These are phyloP conservation scores for Cephalopachus bancanus DNA, from an alignment of 2,797 vertebrate genomes.

Conservation along the genomic window DNA sequence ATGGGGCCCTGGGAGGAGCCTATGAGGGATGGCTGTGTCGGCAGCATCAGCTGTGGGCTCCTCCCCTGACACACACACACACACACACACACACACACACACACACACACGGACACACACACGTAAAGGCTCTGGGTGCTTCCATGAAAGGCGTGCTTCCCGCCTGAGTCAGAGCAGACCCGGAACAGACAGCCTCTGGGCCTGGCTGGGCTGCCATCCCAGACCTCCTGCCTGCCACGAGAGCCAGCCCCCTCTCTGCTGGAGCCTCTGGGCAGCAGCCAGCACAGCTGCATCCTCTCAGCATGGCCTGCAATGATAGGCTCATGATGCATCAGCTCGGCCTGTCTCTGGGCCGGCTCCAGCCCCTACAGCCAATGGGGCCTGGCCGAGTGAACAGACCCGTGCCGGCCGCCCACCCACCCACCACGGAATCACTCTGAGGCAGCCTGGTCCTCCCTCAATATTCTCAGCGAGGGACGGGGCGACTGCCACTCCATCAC, in stretches of 20 bases:
- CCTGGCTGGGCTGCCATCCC: slow-evolving; percentile 29
- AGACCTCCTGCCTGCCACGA: neutral
- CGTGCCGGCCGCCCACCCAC: neutral
- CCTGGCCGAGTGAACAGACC: slow-evolving; percentile 75
- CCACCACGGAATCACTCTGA: neutral
- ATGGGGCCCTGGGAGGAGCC: neutral
- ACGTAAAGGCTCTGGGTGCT: neutral
- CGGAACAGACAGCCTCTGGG: slow-evolving; percentile 37
- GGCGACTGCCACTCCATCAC: neutral
- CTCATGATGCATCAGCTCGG: slow-evolving; percentile 78
- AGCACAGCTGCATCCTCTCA: slow-evolving; percentile 74
- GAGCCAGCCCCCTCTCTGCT: slow-evolving; percentile 3
- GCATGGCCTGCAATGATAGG: slow-evolving; percentile 72
- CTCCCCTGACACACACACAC: neutral
- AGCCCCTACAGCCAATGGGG: slow-evolving; percentile 75
- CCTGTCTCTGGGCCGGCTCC: slow-evolving; percentile 51
- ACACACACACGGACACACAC: neutral
- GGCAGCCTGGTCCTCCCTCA: neutral
- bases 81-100: neutral
- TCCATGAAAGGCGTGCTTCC: slow-evolving; percentile 73
- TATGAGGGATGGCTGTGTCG: neutral
- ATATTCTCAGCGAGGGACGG: neutral
- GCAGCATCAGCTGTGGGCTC: neutral
- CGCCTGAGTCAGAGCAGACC: slow-evolving; percentile 76
- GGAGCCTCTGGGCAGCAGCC: slow-evolving; percentile 68